A percentile compares a stretch with the other conserved stretches of the same genome.
phyloP scores from a whole-genome alignment of 2,797 vertebrate species.

The Tympanoctomys barrerae region DNA sequence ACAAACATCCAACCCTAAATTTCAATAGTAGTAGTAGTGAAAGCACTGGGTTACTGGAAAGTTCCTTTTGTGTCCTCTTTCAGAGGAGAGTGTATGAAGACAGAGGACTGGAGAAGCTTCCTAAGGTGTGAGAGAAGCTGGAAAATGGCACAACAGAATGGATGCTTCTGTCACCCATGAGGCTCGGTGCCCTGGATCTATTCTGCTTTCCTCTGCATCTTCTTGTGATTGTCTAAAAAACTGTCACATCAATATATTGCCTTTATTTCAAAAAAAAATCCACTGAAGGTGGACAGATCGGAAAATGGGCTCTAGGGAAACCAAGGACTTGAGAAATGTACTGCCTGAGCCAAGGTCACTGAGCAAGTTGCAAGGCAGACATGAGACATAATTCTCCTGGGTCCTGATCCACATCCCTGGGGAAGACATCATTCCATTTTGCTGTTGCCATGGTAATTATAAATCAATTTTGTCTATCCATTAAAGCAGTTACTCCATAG shows the following conservation, averaged over 20 bases:
- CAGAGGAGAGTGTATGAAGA: constrained; percentile 5
- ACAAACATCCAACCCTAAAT: not conserved
- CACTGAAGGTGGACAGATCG: not conserved
- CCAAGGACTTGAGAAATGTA: constrained; percentile 21
- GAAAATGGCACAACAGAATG: not conserved
- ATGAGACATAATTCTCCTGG: not conserved
- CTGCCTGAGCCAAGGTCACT: constrained; percentile 8
- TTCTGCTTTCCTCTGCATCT: not conserved
- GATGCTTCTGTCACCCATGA: not conserved
- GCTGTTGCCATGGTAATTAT: constrained; percentile 79
- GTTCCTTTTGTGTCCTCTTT: not conserved
- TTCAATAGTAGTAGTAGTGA: not conserved
- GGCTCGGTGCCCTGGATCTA: not conserved
- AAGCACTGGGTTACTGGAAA: not conserved
- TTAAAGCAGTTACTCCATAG: constrained; percentile 66
- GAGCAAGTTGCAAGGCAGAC: not conserved
- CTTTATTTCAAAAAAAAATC: not conserved
- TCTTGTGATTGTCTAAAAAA: not conserved
- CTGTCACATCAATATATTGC: not conserved
- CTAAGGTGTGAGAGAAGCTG: not conserved
- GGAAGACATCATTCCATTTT: constrained; percentile 55
- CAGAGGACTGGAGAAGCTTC: not conserved
- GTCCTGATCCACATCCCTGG: not conserved
- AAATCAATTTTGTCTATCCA: constrained; percentile 67
- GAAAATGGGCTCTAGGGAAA: constrained; percentile 44